A percentile compares a stretch with the other conserved stretches of the same genome.
Conservation (phyloP, 2,888 invertebrate genomes). For the Ceramica pisi region DNA sequence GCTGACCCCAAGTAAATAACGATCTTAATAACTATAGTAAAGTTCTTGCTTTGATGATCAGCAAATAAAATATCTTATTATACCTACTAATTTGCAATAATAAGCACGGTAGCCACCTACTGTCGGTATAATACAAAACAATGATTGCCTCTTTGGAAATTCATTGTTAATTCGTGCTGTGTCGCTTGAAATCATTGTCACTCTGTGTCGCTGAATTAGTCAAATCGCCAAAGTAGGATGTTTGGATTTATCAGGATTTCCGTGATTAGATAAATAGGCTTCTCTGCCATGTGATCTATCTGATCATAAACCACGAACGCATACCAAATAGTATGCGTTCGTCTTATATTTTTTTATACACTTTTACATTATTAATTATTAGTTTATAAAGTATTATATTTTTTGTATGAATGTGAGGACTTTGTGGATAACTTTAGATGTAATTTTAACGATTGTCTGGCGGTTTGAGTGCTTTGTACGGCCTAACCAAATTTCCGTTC, state of each 20-base stretch:
- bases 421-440: too few relatives aligned
- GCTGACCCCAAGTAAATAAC: too few relatives aligned
- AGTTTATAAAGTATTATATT: too few relatives aligned
- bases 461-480: too few relatives aligned
- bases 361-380: too few relatives aligned
- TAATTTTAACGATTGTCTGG: too few relatives aligned
- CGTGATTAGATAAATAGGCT: not conserved
- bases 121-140: not conserved
- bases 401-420: too few relatives aligned
- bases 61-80: constrained; percentile 22
- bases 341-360: too few relatives aligned
- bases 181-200: constrained; percentile 27
- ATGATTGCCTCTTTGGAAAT: constrained; percentile 24
- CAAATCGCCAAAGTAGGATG: constrained; percentile 12
- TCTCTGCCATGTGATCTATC: constrained; percentile 13
- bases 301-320: too few relatives aligned
- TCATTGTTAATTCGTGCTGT: constrained; percentile 24
- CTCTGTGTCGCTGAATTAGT: constrained; percentile 24
- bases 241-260: constrained; percentile 31
- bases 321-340: not conserved
- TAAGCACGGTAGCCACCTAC: not conserved
- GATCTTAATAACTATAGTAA: too few relatives aligned
- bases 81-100: not conserved
- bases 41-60: not conserved
- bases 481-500: too few relatives aligned